Base-by-base conservation (phyloP, 2,888 invertebrate species). In the Morpho achilles region DNA sequence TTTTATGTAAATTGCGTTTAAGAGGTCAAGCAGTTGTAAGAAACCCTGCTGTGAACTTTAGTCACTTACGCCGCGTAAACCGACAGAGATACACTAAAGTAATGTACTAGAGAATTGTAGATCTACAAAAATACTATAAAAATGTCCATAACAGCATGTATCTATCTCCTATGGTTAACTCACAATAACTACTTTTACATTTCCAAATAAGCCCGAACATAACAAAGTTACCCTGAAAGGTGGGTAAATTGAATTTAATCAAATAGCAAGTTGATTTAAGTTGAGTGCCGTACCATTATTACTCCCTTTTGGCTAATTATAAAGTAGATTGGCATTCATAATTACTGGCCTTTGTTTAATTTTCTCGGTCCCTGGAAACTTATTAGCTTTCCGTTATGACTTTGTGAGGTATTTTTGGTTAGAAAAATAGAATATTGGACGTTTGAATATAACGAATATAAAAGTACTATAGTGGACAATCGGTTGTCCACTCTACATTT, bases 281-380 rank as follows among this genome's bases (percentile, higher is more conserved):
- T 59, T 56, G 42, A 60, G 57, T 59, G 49, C 58, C 53, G 56
- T 53, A 23, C 55, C 53, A 55, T 64, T 32, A 32, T 32, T 55
- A 55, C 50, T 64, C 62, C 67, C 59, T 59, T 64, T 58, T 53
- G 59, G 51, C 60, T 64, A 65, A 67, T 67, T 65, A 65, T 64
- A 65, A 63, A 59, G 61, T 61, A 54, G 62, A 63, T 65, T 64
- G 65, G 61, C 65, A 60, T 65, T 60, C 61, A 63, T 63, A 67
- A 67, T 67, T 64, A 65, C 61, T 46, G 58, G 49, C 62, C 65
- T 62, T 67, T 65, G 65, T 67, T 61, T 63, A 62, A 64, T 65
- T 63, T 62, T 52, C 53, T 45, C 52, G 53, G 56, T 59, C 58
- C 61, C 58, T 53, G 53, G 53, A 56, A 62, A 62, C 51, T 63